Evolutionary conservation across 2,888 invertebrate species (phyloP), one percentile per base, ranked within the genome.

Genomic region (Macrophya alboannulata): DNA sequence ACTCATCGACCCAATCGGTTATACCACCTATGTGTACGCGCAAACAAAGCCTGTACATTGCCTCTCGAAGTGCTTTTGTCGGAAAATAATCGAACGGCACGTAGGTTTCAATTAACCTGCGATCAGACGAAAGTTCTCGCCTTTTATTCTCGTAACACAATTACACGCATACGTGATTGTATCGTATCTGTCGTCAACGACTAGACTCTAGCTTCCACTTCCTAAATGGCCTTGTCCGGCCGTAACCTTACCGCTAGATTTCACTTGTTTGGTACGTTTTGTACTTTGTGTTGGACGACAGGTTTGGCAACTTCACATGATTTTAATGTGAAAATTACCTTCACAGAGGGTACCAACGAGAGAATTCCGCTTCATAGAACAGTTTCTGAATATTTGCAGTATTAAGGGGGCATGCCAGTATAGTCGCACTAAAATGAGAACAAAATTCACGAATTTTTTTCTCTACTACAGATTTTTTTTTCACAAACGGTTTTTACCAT

Each of bases 321-420:
- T 71, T 71, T 71, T 17, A 71, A 40, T 71, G 40, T 17, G n/a
- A 71, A 71, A 40, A 40, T 40, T 37, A n/a, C 17, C 71, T 71
- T n/a, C 40, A 40, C n/a, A 62, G 9, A 10, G 37, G 71, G 40
- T 40, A 40, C 40, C 15, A 40, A 8, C 71, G 37, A 68, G 37
- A 68, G 68, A 31, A 17, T 71, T 71, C 2, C 17, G 6, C 40
- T 6, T 17, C n/a, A n/a, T 71, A 37, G 17, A 40, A 37, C 17
- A 40, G 40, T 40, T 6, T 17, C 40, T 40, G 40, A 40, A 71
- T 71, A 71, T 40, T 71, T 17, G 4, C 40, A n/a, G 25, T 8
- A 62, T 25, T 25, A n/a, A n/a, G n/a, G n/a, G n/a, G n/a, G n/a
- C n/a, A n/a, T n/a, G n/a, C n/a, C n/a, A n/a, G n/a, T n/a, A n/a